Conservation (phyloP, 2,113 vertebrate genomes). For the Tupaia chinensis region DNA sequence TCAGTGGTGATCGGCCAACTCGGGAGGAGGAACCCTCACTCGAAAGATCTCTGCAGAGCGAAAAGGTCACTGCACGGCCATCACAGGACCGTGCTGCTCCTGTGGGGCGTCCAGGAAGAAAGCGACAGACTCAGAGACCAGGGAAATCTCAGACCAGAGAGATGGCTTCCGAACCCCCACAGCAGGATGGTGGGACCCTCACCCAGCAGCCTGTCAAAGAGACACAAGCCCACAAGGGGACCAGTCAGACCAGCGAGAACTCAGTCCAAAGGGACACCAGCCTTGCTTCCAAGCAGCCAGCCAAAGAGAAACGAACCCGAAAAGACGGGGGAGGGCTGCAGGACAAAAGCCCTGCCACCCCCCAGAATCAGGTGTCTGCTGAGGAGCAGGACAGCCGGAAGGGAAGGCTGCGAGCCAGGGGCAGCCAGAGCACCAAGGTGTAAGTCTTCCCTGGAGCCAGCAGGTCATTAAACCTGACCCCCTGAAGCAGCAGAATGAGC, state of each 20-base stretch:
- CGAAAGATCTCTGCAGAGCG: neutral
- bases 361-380: neutral
- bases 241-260: neutral
- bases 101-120: neutral
- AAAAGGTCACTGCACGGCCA: neutral
- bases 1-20: neutral
- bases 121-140: neutral
- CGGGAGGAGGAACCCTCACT: neutral
- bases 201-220: neutral
- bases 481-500: too few relatives aligned
- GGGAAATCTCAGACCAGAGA: neutral
- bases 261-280: neutral
- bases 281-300: neutral
- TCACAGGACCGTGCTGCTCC: rapidly evolving
- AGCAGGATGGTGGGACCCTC: rapidly evolving
- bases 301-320: neutral
- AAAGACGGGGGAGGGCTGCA: neutral
- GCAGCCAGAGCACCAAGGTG: constrained; percentile 64
- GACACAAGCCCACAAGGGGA: neutral
- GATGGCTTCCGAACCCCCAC: rapidly evolving
- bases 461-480: too few relatives aligned
- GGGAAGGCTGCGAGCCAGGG: constrained; percentile 37
- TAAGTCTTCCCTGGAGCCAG: neutral
- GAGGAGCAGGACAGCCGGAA: neutral
- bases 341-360: neutral